A percentile compares a stretch with the other conserved stretches of the same genome.
Evolutionary conservation across 2,888 invertebrate genomes (phyloP).

Genomic region (Temnothorax unifasciatus): DNA sequence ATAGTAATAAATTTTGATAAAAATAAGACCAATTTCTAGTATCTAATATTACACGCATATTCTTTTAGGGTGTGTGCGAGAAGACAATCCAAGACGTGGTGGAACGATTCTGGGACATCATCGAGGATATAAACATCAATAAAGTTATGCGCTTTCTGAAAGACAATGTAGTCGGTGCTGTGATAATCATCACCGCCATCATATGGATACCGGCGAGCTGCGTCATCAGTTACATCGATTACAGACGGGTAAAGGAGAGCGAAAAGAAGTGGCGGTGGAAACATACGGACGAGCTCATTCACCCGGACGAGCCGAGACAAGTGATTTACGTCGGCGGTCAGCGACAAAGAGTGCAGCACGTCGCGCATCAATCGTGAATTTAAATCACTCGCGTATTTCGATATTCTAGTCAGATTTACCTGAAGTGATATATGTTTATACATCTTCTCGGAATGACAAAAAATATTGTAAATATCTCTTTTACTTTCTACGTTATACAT

Average conservation of each 20-base stretch:
- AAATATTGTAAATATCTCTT: conserved; percentile 24
- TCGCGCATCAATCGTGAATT: conserved; percentile 59
- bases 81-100: conserved; percentile 98
- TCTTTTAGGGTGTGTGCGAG: conserved; percentile 94
- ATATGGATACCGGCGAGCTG: conserved; percentile 98
- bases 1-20: background rate
- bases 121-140: conserved; percentile 98
- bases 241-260: conserved; percentile 91
- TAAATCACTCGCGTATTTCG: background rate
- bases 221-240: conserved; percentile 94
- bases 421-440: conserved; percentile 21
- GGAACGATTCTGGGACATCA: conserved; percentile 98
- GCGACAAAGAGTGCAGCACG: conserved; percentile 69
- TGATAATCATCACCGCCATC: conserved; percentile 95
- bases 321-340: conserved; percentile 86
- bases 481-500: background rate
- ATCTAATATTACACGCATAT: conserved; percentile 6
- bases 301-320: conserved; percentile 91
- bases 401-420: conserved; percentile 66
- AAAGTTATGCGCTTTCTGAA: conserved; percentile 95
- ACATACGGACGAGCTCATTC: conserved; percentile 90
- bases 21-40: background rate
- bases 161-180: conserved; percentile 97
- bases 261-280: conserved; percentile 92
- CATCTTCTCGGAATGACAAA: background rate